Evolutionary conservation across 92 coral and sea anemone genomes (phyloP).

Genomic region (Galaxea fascicularis): DNA sequence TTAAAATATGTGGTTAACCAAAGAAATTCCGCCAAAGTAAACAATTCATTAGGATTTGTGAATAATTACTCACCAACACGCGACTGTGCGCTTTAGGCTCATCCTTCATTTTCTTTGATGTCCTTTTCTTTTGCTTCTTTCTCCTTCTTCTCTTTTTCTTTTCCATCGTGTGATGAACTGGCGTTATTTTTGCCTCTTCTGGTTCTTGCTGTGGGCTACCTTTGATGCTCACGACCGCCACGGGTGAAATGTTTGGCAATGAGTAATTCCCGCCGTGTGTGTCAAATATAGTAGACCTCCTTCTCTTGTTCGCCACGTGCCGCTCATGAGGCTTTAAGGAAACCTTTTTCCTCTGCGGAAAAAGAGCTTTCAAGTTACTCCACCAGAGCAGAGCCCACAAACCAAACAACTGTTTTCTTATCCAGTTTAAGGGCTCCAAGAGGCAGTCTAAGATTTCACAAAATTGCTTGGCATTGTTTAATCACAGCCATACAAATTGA

Average conservation of each 20-base stretch:
- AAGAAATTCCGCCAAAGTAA: neutral
- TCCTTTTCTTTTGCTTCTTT: conserved; percentile 16
- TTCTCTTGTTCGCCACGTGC: conserved; percentile 68
- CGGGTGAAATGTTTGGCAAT: conserved; percentile 25
- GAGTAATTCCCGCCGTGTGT: conserved; percentile 54
- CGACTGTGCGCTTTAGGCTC: neutral
- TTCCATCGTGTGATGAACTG: neutral
- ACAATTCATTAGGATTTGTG: conserved; percentile 19
- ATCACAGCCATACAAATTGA: conserved; percentile 15
- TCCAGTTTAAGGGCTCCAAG: no score
- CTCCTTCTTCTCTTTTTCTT: conserved; percentile 12
- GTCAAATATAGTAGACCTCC: conserved; percentile 55
- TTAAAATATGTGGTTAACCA: conserved; percentile 33
- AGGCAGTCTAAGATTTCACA: no score
- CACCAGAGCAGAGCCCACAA: neutral
- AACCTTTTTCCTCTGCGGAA: conserved; percentile 20
- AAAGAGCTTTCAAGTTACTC: neutral
- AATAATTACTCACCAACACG: conserved; percentile 42
- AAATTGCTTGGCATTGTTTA: conserved; percentile 11
- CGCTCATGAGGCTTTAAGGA: conserved; percentile 50
- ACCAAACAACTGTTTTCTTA: no score
- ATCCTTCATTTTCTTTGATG: conserved; percentile 12
- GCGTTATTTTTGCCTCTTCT: neutral
- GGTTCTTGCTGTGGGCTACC: neutral
- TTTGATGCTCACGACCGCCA: conserved; percentile 17